A percentile compares a stretch with the other conserved stretches of the same genome.
These are phyloP conservation scores for Brachyhypopomus gauderio DNA, from an alignment of 2,113 vertebrate genomes.

Conservation along the genomic window DNA sequence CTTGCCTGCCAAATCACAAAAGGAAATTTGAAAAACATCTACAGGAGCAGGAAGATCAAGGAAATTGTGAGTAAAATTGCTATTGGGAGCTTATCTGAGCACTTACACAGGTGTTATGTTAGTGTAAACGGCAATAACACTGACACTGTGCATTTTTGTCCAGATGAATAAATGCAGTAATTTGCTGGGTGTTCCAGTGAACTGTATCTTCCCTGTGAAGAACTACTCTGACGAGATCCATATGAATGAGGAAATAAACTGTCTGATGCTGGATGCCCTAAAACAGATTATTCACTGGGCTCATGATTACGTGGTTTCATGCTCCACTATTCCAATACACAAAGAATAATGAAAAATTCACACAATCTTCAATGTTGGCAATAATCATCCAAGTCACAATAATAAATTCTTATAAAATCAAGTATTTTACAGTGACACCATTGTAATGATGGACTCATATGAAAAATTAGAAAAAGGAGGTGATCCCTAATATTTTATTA, in stretches of 20 bases:
- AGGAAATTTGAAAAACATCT: not conserved
- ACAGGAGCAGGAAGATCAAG: conserved; percentile 5
- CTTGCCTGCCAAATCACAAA: not conserved
- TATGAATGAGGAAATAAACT: not conserved
- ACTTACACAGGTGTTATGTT: not conserved
- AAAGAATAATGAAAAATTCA: too few species aligned
- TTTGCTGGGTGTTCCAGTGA: conserved; percentile 11
- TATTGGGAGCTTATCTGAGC: not conserved
- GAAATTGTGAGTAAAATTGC: not conserved
- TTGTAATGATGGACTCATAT: too few species aligned
- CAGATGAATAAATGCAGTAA: conserved; percentile 20
- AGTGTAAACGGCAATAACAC: not conserved
- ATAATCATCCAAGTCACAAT: too few species aligned
- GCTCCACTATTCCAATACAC: not conserved
- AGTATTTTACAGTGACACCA: too few species aligned
- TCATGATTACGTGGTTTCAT: conserved; percentile 7
- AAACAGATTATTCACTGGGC: conserved; percentile 6
- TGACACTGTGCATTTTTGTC: not conserved
- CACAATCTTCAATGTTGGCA: too few species aligned
- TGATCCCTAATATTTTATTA: too few species aligned
- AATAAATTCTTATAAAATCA: too few species aligned
- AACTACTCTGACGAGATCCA: conserved; percentile 33
- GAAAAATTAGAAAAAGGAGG: too few species aligned
- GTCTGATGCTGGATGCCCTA: conserved; percentile 36
- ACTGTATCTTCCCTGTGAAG: conserved; percentile 36